A percentile compares a stretch with the other conserved stretches of the same genome.
Conservation (phyloP, 1,140 invertebrate species). For the Drosophila lacertosa region DNA sequence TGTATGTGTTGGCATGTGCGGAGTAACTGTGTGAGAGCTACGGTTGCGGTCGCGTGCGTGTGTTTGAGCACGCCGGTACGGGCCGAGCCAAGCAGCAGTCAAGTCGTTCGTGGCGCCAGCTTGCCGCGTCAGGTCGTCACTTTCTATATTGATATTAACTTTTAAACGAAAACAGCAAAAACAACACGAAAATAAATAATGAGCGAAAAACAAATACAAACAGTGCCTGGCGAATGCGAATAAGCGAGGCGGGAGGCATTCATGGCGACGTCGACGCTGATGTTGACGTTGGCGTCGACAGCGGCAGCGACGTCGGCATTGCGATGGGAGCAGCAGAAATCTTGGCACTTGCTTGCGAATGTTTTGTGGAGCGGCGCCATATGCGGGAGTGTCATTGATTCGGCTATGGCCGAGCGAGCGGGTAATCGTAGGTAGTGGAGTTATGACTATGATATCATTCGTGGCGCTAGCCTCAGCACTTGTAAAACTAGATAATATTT, state of each 20-base stretch:
- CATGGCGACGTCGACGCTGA: conserved; percentile 1
- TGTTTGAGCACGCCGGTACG: conserved; percentile 58
- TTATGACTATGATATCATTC: conserved; percentile 74
- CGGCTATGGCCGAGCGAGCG: conserved; percentile 26
- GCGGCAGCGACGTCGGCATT: conserved; percentile 2
- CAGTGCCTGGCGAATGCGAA: conserved; percentile 45
- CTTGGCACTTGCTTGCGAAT: conserved; percentile 67
- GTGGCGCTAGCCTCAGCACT: conserved; percentile 43
- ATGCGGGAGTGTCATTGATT: conserved; percentile 28
- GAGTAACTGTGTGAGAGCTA: conserved; percentile 17
- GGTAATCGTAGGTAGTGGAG: conserved; percentile 14
- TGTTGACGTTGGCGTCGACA: conserved; percentile 7
- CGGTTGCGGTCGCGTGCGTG: conserved; percentile 58
- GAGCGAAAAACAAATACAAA: conserved; percentile 80
- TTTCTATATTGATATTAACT: conserved; percentile 83
- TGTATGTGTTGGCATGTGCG: conserved; percentile 14
- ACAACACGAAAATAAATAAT: conserved; percentile 81
- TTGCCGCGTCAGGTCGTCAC: conserved; percentile 80
- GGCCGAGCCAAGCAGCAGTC: conserved; percentile 40
- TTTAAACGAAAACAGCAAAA: conserved; percentile 83
- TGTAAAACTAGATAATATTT: conserved; percentile 57
- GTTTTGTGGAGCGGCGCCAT: conserved; percentile 49
- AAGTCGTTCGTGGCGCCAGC: conserved; percentile 73
- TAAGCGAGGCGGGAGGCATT: conserved; percentile 16
- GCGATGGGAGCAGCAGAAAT: conserved; percentile 39